Conservation (phyloP, 1,140 invertebrate genomes). For the Macrobrachium nipponense region DNA sequence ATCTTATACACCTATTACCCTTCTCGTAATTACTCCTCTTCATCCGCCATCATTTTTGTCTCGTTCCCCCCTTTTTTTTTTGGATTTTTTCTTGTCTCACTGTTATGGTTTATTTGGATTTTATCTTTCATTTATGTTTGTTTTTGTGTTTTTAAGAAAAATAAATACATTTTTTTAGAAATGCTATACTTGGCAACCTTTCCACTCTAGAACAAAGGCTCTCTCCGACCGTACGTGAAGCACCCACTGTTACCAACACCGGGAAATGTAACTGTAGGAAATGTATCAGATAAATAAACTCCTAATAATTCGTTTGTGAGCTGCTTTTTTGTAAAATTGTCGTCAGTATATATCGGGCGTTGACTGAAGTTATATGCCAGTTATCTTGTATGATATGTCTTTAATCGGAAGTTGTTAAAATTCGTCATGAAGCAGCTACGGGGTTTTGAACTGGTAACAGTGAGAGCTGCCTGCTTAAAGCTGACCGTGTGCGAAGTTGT, state of each 20-base stretch:
- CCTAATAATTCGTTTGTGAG: neutral
- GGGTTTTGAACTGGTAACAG: too few relatives aligned
- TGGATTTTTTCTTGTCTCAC: conserved; percentile 37
- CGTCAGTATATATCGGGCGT: too few relatives aligned
- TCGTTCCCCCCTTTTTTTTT: conserved; percentile 19
- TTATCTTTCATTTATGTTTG: conserved; percentile 39
- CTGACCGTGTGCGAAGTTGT: too few relatives aligned
- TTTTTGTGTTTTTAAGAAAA: conserved; percentile 40
- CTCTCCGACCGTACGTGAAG: neutral
- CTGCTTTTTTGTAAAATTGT: neutral
- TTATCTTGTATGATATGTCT: too few relatives aligned
- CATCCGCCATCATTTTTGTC: neutral
- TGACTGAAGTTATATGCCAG: too few relatives aligned
- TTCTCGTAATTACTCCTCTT: neutral
- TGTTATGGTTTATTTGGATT: conserved; percentile 45
- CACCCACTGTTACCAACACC: conserved; percentile 1
- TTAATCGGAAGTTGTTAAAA: too few relatives aligned
- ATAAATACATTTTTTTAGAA: conserved; percentile 22
- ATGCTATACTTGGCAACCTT: conserved; percentile 35
- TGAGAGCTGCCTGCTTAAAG: too few relatives aligned
- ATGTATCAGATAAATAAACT: too few relatives aligned
- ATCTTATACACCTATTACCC: neutral
- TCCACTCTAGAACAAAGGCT: conserved; percentile 29
- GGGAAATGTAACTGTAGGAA: too few relatives aligned
- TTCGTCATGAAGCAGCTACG: too few relatives aligned